Evolutionary conservation across 1,140 invertebrate species (phyloP), one percentile per base, ranked within the genome.

Genomic region (Drosophila mayri): DNA sequence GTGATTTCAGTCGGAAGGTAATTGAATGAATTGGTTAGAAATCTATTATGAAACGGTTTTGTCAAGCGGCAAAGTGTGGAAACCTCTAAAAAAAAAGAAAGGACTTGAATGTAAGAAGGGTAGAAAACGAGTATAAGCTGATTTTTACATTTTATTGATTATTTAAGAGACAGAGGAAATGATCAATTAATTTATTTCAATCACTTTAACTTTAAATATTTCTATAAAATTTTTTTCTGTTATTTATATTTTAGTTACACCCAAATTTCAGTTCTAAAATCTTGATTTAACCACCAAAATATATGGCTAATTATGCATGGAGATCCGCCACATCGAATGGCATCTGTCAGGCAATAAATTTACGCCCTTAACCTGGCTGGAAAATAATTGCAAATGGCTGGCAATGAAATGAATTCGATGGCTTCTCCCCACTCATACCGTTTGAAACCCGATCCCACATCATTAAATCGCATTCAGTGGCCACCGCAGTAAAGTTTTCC

Each of bases 401-500:
- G 64, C 68, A 70, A 72, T 72, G 66, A 60, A 71, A 71, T 70
- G 44, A 55, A 67, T 67, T 60, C 52, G 55, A 76, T 67, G 47
- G 44, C 66, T 43, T 14, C 30, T 37, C 12, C 37, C 66, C 16
- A 11, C 25, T 4, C 25, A 25, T 2, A 8, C 32, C 52, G 43
- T 9, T 10, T 1, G n/a, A 67, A 72, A 22, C 52, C 11, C 40
- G 66, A 72, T 71, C 52, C 66, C 67, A 72, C 52, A 72, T 72
- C 73, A 76, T 76, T 77, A 77, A 77, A 77, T 68, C 54, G 73
- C 73, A 54, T 76, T 76, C 47, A 68, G 30, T 61, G 66, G 70
- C 52, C 66, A 50, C 70, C 70, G 54, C 68, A 72, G 52, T 38
- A 72, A 49, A 71, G 67, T 71, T 70, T 55, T 46, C 25, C 47